Evolutionary conservation across 2,888 invertebrate species (phyloP).

Genomic region (Euplagia quadripunctaria): DNA sequence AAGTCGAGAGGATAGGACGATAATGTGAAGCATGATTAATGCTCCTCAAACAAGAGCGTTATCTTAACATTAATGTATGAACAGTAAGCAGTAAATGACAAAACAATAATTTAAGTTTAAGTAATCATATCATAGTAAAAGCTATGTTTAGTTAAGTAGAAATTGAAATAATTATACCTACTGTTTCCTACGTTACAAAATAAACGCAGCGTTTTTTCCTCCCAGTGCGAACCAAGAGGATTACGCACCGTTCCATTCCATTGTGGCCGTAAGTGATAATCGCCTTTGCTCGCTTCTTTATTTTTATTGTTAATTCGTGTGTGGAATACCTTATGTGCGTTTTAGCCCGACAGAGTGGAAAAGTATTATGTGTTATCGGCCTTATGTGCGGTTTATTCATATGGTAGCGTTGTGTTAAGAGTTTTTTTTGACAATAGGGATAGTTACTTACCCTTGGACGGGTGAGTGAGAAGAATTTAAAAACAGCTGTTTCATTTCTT

Average conservation of each 20-base stretch:
- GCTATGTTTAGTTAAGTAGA: too few species aligned
- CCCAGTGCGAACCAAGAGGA: constrained; percentile 55
- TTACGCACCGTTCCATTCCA: constrained; percentile 42
- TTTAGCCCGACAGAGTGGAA: constrained; percentile 46
- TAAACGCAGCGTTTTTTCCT: constrained; percentile 33
- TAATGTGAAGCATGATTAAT: too few species aligned
- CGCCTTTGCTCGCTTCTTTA: constrained; percentile 49
- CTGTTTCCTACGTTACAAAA: not conserved
- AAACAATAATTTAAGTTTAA: too few species aligned
- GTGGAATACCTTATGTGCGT: constrained; percentile 55
- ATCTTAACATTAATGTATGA: too few species aligned
- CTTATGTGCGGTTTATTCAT: constrained; percentile 34
- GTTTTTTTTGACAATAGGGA: constrained; percentile 18
- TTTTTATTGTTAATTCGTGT: constrained; percentile 58
- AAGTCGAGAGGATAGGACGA: too few species aligned
- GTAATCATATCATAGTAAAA: too few species aligned
- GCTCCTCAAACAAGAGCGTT: too few species aligned
- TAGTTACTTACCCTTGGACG: constrained; percentile 7
- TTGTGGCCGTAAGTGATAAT: constrained; percentile 53
- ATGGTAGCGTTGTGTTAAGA: constrained; percentile 16
- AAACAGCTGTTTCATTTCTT: constrained; percentile 19
- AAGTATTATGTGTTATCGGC: constrained; percentile 35
- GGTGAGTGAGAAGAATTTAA: constrained; percentile 19
- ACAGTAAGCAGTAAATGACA: too few species aligned
- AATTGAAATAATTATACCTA: too few species aligned